Evolutionary conservation across 2,797 vertebrate species (phyloP).

Genomic region (Leptatherina wallacei): DNA sequence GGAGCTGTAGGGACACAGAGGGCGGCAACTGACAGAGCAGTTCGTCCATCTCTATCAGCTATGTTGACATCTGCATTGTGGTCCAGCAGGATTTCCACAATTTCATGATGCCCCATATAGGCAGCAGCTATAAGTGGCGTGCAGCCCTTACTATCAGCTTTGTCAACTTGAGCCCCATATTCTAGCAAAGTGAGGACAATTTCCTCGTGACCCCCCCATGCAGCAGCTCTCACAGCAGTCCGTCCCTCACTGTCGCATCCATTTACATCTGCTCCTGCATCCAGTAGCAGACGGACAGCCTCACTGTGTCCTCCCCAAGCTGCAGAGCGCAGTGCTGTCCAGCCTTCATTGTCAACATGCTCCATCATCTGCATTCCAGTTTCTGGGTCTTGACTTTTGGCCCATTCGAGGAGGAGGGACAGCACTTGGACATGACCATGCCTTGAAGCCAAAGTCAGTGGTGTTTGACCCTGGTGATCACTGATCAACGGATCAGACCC

Average conservation of each 20-base stretch:
- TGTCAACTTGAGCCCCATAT: constrained; percentile 80
- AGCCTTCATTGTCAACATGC: constrained; percentile 84
- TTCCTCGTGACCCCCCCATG: constrained; percentile 87
- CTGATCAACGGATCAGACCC: constrained; percentile 77
- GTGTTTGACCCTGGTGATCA: constrained; percentile 84
- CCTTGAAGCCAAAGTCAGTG: constrained; percentile 82
- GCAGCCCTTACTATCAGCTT: constrained; percentile 81
- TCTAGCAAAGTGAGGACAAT: constrained; percentile 79
- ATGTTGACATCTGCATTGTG: constrained; percentile 78
- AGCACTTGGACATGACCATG: constrained; percentile 82
- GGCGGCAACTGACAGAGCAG: constrained; percentile 84
- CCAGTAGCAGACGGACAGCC: constrained; percentile 79
- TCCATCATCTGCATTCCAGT: constrained; percentile 69
- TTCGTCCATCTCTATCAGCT: constrained; percentile 83
- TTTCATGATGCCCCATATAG: constrained; percentile 87
- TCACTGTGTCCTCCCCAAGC: constrained; percentile 86
- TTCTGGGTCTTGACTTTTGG: constrained; percentile 52
- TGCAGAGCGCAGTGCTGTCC: constrained; percentile 86
- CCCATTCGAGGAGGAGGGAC: constrained; percentile 81
- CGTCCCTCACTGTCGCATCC: constrained; percentile 83
- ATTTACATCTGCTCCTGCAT: constrained; percentile 83
- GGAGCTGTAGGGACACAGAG: constrained; percentile 82
- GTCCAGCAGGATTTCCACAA: constrained; percentile 81
- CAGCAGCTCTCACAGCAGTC: constrained; percentile 86
- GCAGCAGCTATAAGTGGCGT: constrained; percentile 87